A percentile compares a stretch with the other conserved stretches of the same genome.
These are phyloP conservation scores for Chiloscyllium punctatum DNA, from an alignment of 2,797 vertebrate species.

Conservation along the genomic window DNA sequence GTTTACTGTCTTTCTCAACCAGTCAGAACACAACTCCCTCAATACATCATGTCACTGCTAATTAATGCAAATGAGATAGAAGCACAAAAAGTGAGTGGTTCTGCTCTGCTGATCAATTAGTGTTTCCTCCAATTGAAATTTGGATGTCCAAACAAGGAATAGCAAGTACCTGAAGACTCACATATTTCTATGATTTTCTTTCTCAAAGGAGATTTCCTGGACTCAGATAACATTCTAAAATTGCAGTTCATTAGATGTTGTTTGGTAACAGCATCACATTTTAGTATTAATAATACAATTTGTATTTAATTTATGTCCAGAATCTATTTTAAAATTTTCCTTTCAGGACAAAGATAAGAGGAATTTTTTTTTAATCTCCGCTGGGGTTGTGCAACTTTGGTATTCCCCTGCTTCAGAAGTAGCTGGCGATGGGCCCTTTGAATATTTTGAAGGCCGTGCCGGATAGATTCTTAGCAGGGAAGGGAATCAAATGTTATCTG, in stretches of 20 bases:
- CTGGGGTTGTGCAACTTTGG: too few species aligned
- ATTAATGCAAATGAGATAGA: slow-evolving; percentile 1
- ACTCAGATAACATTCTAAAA: neutral
- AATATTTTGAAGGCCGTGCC: too few species aligned
- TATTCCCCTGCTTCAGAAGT: too few species aligned
- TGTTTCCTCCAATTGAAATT: neutral
- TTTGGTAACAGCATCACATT: neutral
- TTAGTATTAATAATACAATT: too few species aligned
- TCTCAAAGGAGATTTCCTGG: neutral
- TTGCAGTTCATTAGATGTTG: neutral
- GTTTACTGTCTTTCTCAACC: neutral
- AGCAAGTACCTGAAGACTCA: neutral
- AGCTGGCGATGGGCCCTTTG: too few species aligned
- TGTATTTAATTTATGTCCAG: too few species aligned
- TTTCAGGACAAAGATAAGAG: too few species aligned
- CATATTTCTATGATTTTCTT: neutral
- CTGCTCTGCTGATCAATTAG: neutral
- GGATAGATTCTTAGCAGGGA: too few species aligned
- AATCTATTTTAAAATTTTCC: too few species aligned
- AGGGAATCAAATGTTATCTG: too few species aligned
- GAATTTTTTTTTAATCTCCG: too few species aligned
- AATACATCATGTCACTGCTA: neutral
- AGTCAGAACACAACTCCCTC: neutral
- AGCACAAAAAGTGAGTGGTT: neutral
- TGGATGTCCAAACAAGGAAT: neutral